Base-by-base conservation (phyloP, 2,888 invertebrate genomes). In the Nomada ruficornis region DNA sequence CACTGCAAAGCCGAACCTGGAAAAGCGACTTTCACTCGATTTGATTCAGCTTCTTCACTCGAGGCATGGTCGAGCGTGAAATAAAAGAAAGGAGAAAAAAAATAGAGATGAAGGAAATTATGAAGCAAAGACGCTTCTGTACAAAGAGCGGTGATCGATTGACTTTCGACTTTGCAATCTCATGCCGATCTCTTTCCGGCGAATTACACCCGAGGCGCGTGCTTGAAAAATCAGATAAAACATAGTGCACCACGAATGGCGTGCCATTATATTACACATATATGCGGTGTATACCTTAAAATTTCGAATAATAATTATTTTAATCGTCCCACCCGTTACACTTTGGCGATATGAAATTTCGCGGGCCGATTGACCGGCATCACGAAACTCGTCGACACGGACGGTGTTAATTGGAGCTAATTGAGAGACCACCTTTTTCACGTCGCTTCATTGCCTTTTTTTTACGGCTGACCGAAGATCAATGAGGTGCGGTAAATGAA, bases 341-440 rank as follows among this genome's bases (percentile, higher is more conserved):
- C 50, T 60, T 65, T 2, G 54, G 1, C n/a, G 15, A n/a, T 15
- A 44, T 36, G 11, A 18, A 23, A 47, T 65, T 54, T 73, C 74
- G 42, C 42, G 23, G 42, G 55, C 55, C 55, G 68, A 71, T 62
- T 29, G 36, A 36, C 23, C 20, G 15, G 64, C n/a, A 76, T 54
- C 65, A 47, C 65, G 55, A 76, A 59, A 65, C 57, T 63, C 68
- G 47, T 36, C 59, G 60, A 70, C 72, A 57, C 42, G 60, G 52
- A 52, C 67, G 50, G 44, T 64, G 68, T 77, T 73, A 81, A 81
- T 81, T 77, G 77, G 47, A 65, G 73, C 69, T 77, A 77, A 73
- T 77, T 73, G 77, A 81, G 64, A 59, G 60, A 36, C 60, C 60
- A 70, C 76, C 80, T 74, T 78, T 78, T 55, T 52, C 60, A 44